These are phyloP conservation scores for Pseudomyrmex concolor DNA, from an alignment of 1,140 invertebrate genomes.

Conservation along the genomic window DNA sequence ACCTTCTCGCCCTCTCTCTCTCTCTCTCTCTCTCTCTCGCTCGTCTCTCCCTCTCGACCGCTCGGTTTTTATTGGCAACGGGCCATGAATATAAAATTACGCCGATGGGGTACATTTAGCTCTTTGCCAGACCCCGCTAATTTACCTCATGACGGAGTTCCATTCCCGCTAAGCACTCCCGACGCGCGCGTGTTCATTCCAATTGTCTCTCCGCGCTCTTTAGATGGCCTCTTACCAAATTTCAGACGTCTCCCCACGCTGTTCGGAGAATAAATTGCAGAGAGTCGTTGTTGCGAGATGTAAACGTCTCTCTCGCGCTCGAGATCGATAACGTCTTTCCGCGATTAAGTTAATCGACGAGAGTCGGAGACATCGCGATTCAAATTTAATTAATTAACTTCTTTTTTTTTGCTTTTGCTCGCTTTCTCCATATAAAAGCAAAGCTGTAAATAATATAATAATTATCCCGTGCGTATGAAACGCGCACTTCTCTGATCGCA, in stretches of 20 bases:
- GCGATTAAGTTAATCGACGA: background rate
- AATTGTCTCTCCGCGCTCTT: conserved; percentile 50
- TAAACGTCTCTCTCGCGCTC: background rate
- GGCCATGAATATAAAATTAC: conserved; percentile 74
- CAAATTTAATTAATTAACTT: background rate
- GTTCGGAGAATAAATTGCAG: conserved; percentile 32
- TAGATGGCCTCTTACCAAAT: conserved; percentile 53
- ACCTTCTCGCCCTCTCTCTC: background rate
- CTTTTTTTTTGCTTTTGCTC: background rate
- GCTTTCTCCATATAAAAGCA: background rate
- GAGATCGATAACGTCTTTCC: conserved; percentile 1
- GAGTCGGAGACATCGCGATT: background rate
- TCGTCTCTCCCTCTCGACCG: background rate
- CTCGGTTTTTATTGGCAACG: conserved; percentile 68
- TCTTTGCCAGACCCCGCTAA: conserved; percentile 71
- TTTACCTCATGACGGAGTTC: conserved; percentile 68
- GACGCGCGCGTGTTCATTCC: conserved; percentile 50
- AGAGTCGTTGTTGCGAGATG: background rate
- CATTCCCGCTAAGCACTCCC: conserved; percentile 64
- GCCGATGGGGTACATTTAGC: conserved; percentile 72
- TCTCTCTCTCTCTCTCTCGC: background rate
- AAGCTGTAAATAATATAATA: background rate
- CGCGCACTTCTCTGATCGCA: background rate
- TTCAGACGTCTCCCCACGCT: conserved; percentile 23
- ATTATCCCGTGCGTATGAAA: background rate